phyloP scores from a whole-genome alignment of 2,797 vertebrate species.

The Triplophysa yarkandensis region DNA sequence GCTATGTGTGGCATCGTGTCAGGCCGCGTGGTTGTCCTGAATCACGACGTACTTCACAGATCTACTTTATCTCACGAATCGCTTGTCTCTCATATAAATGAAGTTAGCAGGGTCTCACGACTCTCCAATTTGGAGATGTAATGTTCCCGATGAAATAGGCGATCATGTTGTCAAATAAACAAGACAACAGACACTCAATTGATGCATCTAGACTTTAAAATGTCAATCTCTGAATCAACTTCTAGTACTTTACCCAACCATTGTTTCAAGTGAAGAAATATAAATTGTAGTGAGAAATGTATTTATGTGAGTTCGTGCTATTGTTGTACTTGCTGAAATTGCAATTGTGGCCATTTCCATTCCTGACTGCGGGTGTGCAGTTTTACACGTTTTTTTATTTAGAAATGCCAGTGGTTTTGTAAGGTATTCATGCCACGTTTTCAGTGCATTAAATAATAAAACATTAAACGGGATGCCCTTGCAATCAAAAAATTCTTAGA shows the following conservation, averaged over 20 bases:
- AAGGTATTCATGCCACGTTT: background rate
- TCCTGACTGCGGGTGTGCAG: background rate
- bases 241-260: background rate
- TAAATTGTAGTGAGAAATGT: constrained; percentile 21
- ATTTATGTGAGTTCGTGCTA: constrained; percentile 25
- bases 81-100: constrained; percentile 13
- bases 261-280: constrained; percentile 35
- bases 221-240: background rate
- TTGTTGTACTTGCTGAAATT: constrained; percentile 47
- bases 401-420: constrained; percentile 1
- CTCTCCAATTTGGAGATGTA: background rate
- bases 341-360: constrained; percentile 34
- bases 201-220: constrained; percentile 1
- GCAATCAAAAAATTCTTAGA: background rate
- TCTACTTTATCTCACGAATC: constrained; percentile 45
- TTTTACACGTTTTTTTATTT: constrained; percentile 43
- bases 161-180: background rate
- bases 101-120: constrained; percentile 7
- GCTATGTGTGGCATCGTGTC: constrained; percentile 58
- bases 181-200: background rate
- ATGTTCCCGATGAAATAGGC: constrained; percentile 11
- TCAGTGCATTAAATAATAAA: background rate
- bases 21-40: constrained; percentile 51
- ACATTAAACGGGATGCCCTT: background rate
- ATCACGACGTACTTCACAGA: constrained; percentile 33